These are phyloP conservation scores for Bujurquina vittata DNA, from an alignment of 2,113 vertebrate genomes.

Conservation along the genomic window DNA sequence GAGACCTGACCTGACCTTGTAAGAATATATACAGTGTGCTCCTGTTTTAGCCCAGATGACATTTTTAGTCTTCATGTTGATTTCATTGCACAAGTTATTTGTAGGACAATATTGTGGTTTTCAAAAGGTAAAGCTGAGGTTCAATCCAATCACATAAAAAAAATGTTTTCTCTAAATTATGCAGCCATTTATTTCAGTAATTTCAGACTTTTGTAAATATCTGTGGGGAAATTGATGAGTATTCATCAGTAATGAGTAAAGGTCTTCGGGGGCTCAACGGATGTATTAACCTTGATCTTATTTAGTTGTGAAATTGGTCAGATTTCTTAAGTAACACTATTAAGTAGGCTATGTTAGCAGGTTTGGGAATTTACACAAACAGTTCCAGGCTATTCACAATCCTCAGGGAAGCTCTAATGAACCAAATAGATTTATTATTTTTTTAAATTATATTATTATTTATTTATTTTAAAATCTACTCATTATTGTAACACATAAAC, in stretches of 20 bases:
- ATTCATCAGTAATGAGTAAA: background rate
- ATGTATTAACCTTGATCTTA: background rate
- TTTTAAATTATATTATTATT: background rate
- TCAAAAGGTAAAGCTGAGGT: background rate
- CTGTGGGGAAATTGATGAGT: background rate
- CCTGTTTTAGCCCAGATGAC: background rate
- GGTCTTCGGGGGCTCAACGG: background rate
- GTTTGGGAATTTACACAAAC: background rate
- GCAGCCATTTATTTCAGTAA: background rate
- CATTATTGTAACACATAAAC: background rate
- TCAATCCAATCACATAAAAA: background rate
- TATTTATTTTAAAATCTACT: background rate
- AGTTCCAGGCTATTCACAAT: background rate
- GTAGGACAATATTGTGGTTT: background rate
- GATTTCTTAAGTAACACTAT: background rate
- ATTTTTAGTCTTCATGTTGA: background rate
- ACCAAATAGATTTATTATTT: background rate
- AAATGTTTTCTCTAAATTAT: background rate
- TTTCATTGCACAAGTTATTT: background rate
- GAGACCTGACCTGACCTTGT: slow-evolving; percentile 19
- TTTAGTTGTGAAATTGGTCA: background rate
- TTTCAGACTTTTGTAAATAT: background rate
- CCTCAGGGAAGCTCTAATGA: background rate
- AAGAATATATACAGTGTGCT: slow-evolving; percentile 28
- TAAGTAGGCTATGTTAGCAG: background rate